phyloP scores from a whole-genome alignment of 2,113 vertebrate genomes.

The Xenopus tropicalis region DNA sequence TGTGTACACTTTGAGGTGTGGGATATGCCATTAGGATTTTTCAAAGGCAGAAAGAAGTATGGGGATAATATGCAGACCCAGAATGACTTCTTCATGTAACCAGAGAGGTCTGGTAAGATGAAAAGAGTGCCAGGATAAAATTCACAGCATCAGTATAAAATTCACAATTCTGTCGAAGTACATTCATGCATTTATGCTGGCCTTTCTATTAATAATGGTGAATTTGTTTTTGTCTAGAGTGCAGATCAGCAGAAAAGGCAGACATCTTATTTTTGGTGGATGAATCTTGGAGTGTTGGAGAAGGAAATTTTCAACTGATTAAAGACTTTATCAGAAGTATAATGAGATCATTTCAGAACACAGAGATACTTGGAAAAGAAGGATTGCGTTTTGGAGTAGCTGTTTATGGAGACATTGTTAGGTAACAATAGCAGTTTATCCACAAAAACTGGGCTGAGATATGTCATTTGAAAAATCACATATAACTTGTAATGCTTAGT shows the following conservation, averaged over 20 bases:
- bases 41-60: too few relatives aligned
- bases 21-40: too few relatives aligned
- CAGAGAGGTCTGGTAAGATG: too few relatives aligned
- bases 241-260: constrained; percentile 68
- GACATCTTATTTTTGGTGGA: constrained; percentile 81
- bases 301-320: constrained; percentile 59
- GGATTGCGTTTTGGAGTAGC: constrained; percentile 77
- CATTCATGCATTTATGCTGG: neutral
- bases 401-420: constrained; percentile 69
- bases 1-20: too few relatives aligned
- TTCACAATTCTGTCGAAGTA: too few relatives aligned
- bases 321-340: constrained; percentile 69
- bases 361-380: constrained; percentile 56
- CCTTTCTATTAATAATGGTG: neutral
- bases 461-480: neutral
- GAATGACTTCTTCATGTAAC: too few relatives aligned
- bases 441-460: neutral
- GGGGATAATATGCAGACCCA: too few relatives aligned
- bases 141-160: neutral
- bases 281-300: constrained; percentile 64
- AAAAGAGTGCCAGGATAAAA: neutral
- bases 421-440: constrained; percentile 54
- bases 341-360: constrained; percentile 63
- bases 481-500: too few relatives aligned
- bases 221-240: constrained; percentile 59